Percentiles rank a stretch among this genome's conserved stretches.
Conservation (phyloP, 1,140 invertebrate genomes). For the Vanessa tameamea region DNA sequence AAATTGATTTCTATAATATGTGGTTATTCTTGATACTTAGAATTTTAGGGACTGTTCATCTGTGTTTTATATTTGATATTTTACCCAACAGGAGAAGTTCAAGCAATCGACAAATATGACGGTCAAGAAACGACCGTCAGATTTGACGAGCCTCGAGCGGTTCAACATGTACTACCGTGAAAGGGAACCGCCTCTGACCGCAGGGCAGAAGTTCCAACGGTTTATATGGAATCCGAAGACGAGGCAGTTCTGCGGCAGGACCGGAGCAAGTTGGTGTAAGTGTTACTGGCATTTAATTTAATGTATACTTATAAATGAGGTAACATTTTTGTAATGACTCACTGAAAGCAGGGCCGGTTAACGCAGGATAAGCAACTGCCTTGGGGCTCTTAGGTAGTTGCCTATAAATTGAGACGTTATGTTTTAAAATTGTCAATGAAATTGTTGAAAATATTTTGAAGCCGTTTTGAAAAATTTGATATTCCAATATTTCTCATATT, state of each 20-base stretch:
- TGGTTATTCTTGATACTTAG: neutral
- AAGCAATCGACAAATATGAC: constrained; percentile 54
- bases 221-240: constrained; percentile 87
- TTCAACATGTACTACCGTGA: constrained; percentile 84
- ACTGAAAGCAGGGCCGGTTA: too few relatives aligned
- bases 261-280: constrained; percentile 87
- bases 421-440: too few relatives aligned
- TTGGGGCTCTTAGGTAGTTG: too few relatives aligned
- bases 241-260: constrained; percentile 85
- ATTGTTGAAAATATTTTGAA: too few relatives aligned
- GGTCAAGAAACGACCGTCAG: constrained; percentile 74
- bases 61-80: neutral
- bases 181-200: constrained; percentile 79
- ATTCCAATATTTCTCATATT: too few relatives aligned
- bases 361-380: too few relatives aligned
- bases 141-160: constrained; percentile 80
- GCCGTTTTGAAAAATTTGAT: too few relatives aligned
- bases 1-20: neutral
- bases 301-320: too few relatives aligned
- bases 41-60: too few relatives aligned
- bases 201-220: constrained; percentile 82
- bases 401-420: too few relatives aligned
- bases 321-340: too few relatives aligned
- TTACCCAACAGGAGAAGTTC: constrained; percentile 7
- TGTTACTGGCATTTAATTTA: constrained; percentile 35